Evolutionary conservation across 1,140 invertebrate species (phyloP).

Genomic region (Hylyphantes graminicola): DNA sequence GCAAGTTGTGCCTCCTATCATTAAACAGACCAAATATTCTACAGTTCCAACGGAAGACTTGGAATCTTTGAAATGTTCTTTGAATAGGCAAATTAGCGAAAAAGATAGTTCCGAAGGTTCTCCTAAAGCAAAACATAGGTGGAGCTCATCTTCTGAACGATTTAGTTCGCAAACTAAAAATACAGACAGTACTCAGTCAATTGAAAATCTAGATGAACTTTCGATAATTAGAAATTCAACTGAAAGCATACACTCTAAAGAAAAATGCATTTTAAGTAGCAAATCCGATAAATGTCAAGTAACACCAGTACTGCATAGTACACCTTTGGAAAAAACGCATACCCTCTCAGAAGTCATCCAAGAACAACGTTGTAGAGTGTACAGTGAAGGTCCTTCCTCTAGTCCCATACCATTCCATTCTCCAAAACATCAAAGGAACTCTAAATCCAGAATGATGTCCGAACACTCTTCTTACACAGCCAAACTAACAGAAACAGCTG

Average conservation of each 20-base stretch:
- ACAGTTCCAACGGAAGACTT: conserved; percentile 21
- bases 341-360: conserved; percentile 50
- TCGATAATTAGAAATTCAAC: background rate
- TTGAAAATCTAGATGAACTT: background rate
- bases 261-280: background rate
- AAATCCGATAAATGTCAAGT: conserved; percentile 6
- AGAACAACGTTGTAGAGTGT: conserved; percentile 48
- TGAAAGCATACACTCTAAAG: background rate
- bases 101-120: conserved; percentile 19
- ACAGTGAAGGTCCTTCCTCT: conserved; percentile 45
- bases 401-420: conserved; percentile 29
- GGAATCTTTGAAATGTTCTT: conserved; percentile 6
- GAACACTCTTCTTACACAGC: conserved; percentile 12
- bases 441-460: conserved; percentile 19
- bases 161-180: conserved; percentile 90
- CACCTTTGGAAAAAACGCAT: conserved; percentile 30
- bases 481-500: conserved; percentile 3
- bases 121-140: conserved; percentile 30
- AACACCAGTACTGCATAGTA: background rate
- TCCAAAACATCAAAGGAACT: conserved; percentile 38
- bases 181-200: conserved; percentile 74
- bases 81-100: conserved; percentile 9
- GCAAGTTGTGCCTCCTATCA: conserved; percentile 54
- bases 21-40: conserved; percentile 40
- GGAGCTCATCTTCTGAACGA: conserved; percentile 75